Conservation (phyloP, 2,888 invertebrate genomes). For the Hirtodrosophila cameraria region DNA sequence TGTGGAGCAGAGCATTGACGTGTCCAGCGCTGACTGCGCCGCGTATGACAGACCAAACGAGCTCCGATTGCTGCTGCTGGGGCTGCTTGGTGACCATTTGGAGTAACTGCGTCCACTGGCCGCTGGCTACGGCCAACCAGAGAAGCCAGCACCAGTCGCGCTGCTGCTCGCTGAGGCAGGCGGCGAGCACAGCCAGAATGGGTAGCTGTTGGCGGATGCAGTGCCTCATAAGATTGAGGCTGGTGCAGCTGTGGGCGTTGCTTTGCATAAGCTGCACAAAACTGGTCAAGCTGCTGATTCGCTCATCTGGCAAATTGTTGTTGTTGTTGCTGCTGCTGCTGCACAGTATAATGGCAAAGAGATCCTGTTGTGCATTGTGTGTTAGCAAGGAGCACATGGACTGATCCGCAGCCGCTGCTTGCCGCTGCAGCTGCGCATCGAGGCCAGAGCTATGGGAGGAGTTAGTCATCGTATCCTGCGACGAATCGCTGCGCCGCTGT, state of each 20-base stretch:
- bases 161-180: slow-evolving; percentile 69
- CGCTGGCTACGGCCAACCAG: slow-evolving; percentile 81
- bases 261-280: slow-evolving; percentile 78
- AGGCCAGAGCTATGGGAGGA: slow-evolving; percentile 81
- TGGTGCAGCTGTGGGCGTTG: slow-evolving; percentile 56
- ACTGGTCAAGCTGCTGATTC: slow-evolving; percentile 47
- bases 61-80: slow-evolving; percentile 55
- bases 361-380: slow-evolving; percentile 68
- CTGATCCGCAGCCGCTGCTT: slow-evolving; percentile 44
- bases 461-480: slow-evolving; percentile 73
- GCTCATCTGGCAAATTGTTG: slow-evolving; percentile 64
- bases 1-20: slow-evolving; percentile 87
- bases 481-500: slow-evolving; percentile 60
- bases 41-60: slow-evolving; percentile 76
- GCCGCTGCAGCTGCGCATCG: slow-evolving; percentile 57
- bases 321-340: slow-evolving; percentile 79
- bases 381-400: slow-evolving; percentile 52
- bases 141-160: slow-evolving; percentile 82
- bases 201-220: slow-evolving; percentile 76
- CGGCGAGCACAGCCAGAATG: slow-evolving; percentile 80
- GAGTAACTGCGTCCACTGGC: slow-evolving; percentile 72
- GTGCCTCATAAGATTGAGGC: slow-evolving; percentile 78
- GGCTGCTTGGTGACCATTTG: slow-evolving; percentile 38
- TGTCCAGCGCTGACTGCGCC: slow-evolving; percentile 85
- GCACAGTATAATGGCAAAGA: slow-evolving; percentile 82